Evolutionary conservation across 1,140 invertebrate genomes (phyloP).

Genomic region (Pseudomyrmex cubaensis): DNA sequence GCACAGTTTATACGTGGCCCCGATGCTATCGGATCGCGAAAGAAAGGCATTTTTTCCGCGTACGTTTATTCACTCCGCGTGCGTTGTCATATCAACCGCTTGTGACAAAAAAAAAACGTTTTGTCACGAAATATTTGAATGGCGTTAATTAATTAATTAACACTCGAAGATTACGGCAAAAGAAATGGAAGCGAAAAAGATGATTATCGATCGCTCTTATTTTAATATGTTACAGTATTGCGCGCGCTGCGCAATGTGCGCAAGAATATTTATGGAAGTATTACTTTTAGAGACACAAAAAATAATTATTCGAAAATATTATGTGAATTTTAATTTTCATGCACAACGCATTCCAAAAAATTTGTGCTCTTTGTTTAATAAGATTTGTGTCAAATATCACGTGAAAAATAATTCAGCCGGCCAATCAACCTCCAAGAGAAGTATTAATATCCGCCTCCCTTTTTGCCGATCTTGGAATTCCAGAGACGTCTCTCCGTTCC

Average conservation of each 20-base stretch:
- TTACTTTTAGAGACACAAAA: neutral
- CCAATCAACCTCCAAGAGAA: slow-evolving; percentile 17
- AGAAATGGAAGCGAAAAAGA: neutral
- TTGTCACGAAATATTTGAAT: neutral
- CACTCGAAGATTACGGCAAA: neutral
- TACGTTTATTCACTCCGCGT: slow-evolving; percentile 26
- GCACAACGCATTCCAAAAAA: neutral
- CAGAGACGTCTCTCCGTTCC: slow-evolving; percentile 42
- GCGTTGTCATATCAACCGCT: neutral
- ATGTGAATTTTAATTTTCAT: neutral
- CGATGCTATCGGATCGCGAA: slow-evolving; percentile 69
- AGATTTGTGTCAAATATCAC: slow-evolving; percentile 20
- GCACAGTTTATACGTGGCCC: slow-evolving; percentile 18
- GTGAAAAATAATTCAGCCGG: slow-evolving; percentile 10
- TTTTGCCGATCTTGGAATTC: slow-evolving; percentile 70
- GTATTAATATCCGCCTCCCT: slow-evolving; percentile 56
- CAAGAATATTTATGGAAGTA: neutral
- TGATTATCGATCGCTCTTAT: neutral
- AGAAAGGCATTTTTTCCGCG: slow-evolving; percentile 72
- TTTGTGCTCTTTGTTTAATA: neutral
- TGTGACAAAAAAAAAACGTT: slow-evolving; percentile 31
- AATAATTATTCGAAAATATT: neutral
- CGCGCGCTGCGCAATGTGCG: neutral
- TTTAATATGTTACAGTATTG: neutral
- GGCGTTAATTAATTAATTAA: neutral